Conservation (phyloP, 2,113 vertebrate species). For the Pristiophorus japonicus region DNA sequence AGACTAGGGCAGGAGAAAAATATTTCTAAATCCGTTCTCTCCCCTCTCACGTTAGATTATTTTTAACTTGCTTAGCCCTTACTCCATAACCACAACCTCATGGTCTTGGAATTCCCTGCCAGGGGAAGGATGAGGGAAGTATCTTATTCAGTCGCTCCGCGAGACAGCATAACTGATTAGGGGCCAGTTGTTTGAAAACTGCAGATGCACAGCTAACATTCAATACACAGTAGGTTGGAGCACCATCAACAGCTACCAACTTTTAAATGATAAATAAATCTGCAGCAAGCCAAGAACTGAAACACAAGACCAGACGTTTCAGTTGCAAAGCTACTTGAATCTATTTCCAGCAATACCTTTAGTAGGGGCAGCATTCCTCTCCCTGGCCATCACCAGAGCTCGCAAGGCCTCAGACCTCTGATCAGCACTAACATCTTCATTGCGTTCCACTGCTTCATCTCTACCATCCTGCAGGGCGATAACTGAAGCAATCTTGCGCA, state of each 20-base stretch:
- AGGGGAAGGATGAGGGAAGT: background rate
- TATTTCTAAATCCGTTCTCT: background rate
- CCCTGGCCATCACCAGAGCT: constrained; percentile 55
- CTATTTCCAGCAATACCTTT: constrained; percentile 43
- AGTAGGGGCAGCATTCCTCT: constrained; percentile 49
- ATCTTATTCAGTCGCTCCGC: background rate
- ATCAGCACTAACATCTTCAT: constrained; percentile 39
- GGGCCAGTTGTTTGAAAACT: background rate
- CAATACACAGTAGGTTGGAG: background rate
- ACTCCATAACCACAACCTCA: background rate
- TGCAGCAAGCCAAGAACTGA: background rate
- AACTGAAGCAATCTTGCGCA: constrained; percentile 60
- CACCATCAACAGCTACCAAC: background rate
- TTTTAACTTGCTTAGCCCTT: background rate
- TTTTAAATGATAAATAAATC: background rate
- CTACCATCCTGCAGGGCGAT: constrained; percentile 45
- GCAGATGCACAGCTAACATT: background rate
- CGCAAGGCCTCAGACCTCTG: constrained; percentile 56
- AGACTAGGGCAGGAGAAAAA: background rate
- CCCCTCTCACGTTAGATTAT: background rate
- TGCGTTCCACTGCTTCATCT: constrained; percentile 37
- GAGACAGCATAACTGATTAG: background rate
- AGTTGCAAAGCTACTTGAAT: background rate
- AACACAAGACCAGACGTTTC: background rate
- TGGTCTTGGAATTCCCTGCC: background rate